Evolutionary conservation across 1,140 invertebrate species (phyloP).

Genomic region (Dinothrombium tinctorium): DNA sequence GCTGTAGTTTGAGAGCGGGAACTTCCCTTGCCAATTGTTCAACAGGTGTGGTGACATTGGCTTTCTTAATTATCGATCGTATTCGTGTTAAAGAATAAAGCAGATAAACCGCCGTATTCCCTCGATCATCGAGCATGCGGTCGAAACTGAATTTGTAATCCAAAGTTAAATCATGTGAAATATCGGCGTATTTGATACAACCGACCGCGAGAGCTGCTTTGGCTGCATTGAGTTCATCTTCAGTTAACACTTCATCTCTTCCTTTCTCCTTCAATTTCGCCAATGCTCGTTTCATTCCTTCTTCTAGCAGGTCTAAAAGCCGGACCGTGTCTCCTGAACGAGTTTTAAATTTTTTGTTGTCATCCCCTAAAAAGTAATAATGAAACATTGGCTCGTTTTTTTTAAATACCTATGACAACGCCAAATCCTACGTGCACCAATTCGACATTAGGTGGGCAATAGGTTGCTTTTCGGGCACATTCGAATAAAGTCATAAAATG

Average conservation of each 20-base stretch:
- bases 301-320: conserved; percentile 69
- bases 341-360: conserved; percentile 89
- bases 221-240: conserved; percentile 56
- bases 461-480: conserved; percentile 32
- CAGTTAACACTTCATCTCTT: conserved; percentile 51
- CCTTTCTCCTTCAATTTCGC: conserved; percentile 76
- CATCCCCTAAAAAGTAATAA: conserved; percentile 13
- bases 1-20: conserved; percentile 29
- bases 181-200: conserved; percentile 95
- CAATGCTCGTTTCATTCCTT: conserved; percentile 38
- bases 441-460: conserved; percentile 35
- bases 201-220: conserved; percentile 84
- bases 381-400: conserved; percentile 6
- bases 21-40: background rate
- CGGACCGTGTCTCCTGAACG: conserved; percentile 86
- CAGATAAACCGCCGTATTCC: conserved; percentile 94
- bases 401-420: conserved; percentile 68
- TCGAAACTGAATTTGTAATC: conserved; percentile 99
- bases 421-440: conserved; percentile 87
- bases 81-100: conserved; percentile 89
- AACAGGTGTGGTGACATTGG: conserved; percentile 8
- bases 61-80: conserved; percentile 29
- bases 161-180: conserved; percentile 71
- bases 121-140: conserved; percentile 92
- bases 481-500: conserved; percentile 48